Evolutionary conservation across 2,113 vertebrate species (phyloP), one percentile per base, ranked within the genome.

Genomic region (Ctenomys sociabilis): DNA sequence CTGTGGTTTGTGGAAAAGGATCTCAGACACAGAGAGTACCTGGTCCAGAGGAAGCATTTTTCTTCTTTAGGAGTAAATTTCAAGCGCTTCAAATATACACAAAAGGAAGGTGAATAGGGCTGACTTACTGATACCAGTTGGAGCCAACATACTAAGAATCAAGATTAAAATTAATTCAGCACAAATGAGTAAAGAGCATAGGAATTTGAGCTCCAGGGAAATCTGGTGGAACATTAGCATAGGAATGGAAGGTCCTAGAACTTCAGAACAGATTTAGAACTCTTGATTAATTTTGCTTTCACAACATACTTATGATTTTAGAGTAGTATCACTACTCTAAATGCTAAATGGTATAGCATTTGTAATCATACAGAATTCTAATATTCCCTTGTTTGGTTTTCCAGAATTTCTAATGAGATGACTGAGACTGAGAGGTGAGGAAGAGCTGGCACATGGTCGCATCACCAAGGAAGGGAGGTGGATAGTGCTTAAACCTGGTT

Each of bases 1-100:
- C 80, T 95, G 86, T 59, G 94, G 97, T 89, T 91, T 97, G 86
- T 61, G 45, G 89, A 87, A 94, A 93, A 91, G 73, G n/a, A 93
- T 89, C 59, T 94, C 63, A 89, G 86, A 40, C 22, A 85, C 92
- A 95, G 57, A 81, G 93, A 91, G 61, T 90, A 37, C 59, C 82
- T 83, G 78, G 70, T 70, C 24, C 52, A 80, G 14, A 77, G 37
- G 82, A 94, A 94, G 80, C 32, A 95, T n/a, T 96, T 94, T 95
- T 95, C 63, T 91, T 95, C 64, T 83, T 90, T 57, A 49, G 66
- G 64, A 45, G 37, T 91, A 11, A 78, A 80, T 91, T 97, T 94
- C 52, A 97, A 96, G 91, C 85, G 17, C 35, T 82, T 93, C 17
- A 37, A 49, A 19, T n/a, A 61, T 6, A 24, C 26, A 52, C 37